Evolutionary conservation across 2,797 vertebrate genomes (phyloP).

Genomic region (Crotalus adamanteus): DNA sequence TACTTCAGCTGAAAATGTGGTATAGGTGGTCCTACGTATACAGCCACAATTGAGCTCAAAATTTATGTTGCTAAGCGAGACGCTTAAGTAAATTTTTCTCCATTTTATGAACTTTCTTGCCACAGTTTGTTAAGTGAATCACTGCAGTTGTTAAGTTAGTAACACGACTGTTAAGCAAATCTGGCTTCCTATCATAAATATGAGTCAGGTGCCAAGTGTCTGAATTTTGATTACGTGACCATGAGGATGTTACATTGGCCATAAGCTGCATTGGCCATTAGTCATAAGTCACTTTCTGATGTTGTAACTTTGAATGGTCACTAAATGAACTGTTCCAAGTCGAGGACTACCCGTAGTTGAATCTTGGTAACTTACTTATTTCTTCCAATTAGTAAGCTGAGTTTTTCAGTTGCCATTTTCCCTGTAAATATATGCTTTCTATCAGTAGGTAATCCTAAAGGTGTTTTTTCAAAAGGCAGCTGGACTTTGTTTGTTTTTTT

Average conservation of each 20-base stretch:
- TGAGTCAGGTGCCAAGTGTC: background rate
- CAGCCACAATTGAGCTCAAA: background rate
- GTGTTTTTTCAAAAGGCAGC: background rate
- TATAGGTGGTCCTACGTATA: background rate
- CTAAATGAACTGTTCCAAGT: background rate
- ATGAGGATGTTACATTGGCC: background rate
- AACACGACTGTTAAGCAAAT: background rate
- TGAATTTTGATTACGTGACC: background rate
- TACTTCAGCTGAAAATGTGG: background rate
- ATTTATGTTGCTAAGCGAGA: background rate
- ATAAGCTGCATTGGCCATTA: background rate
- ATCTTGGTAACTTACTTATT: background rate
- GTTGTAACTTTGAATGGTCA: background rate
- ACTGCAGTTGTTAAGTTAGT: background rate
- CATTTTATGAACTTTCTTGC: background rate
- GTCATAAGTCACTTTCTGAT: background rate
- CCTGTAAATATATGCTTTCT: background rate
- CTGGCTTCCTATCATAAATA: background rate
- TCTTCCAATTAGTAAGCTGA: background rate
- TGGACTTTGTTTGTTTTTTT: background rate
- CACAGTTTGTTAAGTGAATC: background rate
- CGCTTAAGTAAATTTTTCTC: background rate
- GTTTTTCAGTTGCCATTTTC: background rate
- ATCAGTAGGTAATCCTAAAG: background rate
- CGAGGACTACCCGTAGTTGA: background rate